phyloP scores from a whole-genome alignment of 2,113 vertebrate species.

The Herpetotheres cachinnans region DNA sequence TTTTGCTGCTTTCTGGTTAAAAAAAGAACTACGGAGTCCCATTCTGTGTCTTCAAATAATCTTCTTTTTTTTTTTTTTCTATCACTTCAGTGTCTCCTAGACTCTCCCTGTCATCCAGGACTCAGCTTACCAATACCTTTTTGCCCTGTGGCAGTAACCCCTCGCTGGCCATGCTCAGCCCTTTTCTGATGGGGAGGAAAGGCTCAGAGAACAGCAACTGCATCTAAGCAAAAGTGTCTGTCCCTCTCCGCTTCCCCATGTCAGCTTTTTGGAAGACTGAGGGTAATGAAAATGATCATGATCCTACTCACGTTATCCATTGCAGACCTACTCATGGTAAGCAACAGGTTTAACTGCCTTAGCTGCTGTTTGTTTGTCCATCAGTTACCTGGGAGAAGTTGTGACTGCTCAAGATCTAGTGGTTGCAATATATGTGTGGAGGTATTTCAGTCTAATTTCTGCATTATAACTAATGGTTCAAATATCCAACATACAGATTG shows the following conservation, averaged over 20 bases:
- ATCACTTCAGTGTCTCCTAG: background rate
- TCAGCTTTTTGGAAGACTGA: background rate
- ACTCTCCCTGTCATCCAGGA: background rate
- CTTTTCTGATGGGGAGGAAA: background rate
- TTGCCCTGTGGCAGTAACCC: background rate
- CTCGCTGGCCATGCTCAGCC: background rate
- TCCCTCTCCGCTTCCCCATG: background rate
- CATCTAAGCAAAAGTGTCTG: rapidly evolving
- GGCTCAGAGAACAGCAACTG: background rate
- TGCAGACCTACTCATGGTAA: background rate
- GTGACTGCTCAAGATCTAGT: background rate
- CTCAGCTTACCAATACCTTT: background rate
- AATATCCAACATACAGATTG: background rate
- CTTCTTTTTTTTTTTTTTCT: background rate
- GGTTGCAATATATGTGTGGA: background rate
- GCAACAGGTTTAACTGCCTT: background rate
- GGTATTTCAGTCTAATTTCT: background rate
- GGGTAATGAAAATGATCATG: background rate
- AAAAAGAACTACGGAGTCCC: background rate
- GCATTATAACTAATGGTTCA: background rate
- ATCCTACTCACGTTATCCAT: background rate
- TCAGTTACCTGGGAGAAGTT: background rate
- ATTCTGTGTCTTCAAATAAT: background rate
- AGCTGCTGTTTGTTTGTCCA: background rate
- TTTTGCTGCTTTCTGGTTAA: background rate